phyloP scores from a whole-genome alignment of 2,797 vertebrate species.

The Galagoides demidoff region DNA sequence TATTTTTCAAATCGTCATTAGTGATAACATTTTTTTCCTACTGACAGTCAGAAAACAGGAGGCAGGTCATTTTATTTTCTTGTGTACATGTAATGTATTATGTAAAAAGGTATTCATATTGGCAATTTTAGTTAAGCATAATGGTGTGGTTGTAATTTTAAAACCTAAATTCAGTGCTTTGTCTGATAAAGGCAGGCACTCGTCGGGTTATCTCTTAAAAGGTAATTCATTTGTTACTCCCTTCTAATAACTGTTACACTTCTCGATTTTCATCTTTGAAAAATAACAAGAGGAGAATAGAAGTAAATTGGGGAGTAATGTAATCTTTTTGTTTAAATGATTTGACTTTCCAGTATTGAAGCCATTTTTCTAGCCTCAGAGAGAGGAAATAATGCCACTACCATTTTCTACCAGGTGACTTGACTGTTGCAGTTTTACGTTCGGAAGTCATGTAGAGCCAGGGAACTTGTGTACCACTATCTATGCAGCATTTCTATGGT shows the following conservation, averaged over 20 bases:
- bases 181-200: constrained; percentile 49
- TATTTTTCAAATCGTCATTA: constrained; percentile 64
- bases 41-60: constrained; percentile 51
- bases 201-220: constrained; percentile 55
- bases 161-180: constrained; percentile 69
- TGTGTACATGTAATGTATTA: constrained; percentile 62
- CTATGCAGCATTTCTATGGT: constrained; percentile 71
- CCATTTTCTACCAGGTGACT: constrained; percentile 63
- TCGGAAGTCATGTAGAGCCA: constrained; percentile 66
- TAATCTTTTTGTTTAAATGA: constrained; percentile 60
- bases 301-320: constrained; percentile 55
- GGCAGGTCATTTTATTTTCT: constrained; percentile 60
- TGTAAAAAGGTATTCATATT: constrained; percentile 68
- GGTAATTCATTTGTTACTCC: constrained; percentile 50
- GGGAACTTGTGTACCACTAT: constrained; percentile 67
- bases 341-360: constrained; percentile 66
- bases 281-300: constrained; percentile 46
- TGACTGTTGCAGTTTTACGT: constrained; percentile 49
- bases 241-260: constrained; percentile 46
- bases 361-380: constrained; percentile 66
- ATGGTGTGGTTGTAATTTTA: constrained; percentile 68
- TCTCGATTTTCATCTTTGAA: constrained; percentile 58
- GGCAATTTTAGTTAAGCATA: constrained; percentile 64
- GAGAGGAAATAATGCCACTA: constrained; percentile 51
- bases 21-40: constrained; percentile 57